Percentiles rank a stretch among this genome's conserved stretches.
These are phyloP conservation scores for Eidolon dupreanum DNA, from an alignment of 2,797 vertebrate genomes.

Conservation along the genomic window DNA sequence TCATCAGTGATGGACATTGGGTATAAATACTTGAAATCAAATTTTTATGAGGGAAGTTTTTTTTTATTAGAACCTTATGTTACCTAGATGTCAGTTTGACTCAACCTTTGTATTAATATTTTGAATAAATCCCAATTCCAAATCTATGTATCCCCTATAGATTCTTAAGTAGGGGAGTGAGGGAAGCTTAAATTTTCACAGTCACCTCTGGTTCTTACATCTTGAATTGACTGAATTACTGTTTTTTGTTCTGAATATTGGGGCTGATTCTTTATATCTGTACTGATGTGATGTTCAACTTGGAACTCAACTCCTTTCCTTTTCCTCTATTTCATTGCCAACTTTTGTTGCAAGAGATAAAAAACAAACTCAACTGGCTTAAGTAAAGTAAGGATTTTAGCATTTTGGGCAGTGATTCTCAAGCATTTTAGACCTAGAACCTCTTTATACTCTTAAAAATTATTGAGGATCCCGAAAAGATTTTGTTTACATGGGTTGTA, in stretches of 20 bases:
- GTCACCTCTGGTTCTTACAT: not conserved
- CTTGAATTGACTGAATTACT: not conserved
- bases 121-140: not conserved
- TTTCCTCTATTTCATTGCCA: not conserved
- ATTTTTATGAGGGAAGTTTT: not conserved
- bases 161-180: not conserved
- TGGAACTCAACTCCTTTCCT: not conserved
- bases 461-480: not conserved
- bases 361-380: not conserved
- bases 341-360: not conserved
- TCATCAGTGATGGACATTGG: not conserved
- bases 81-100: not conserved
- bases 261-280: not conserved
- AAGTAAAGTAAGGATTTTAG: not conserved
- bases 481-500: not conserved
- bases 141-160: not conserved
- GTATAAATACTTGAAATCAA: constrained; percentile 30
- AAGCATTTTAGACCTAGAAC: not conserved
- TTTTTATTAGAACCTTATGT: not conserved
- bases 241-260: not conserved
- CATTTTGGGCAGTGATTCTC: not conserved
- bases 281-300: not conserved
- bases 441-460: not conserved
- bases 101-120: not conserved
- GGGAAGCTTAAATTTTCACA: not conserved